Conservation (phyloP, 2,888 invertebrate species). For the Nomada goodeniana region DNA sequence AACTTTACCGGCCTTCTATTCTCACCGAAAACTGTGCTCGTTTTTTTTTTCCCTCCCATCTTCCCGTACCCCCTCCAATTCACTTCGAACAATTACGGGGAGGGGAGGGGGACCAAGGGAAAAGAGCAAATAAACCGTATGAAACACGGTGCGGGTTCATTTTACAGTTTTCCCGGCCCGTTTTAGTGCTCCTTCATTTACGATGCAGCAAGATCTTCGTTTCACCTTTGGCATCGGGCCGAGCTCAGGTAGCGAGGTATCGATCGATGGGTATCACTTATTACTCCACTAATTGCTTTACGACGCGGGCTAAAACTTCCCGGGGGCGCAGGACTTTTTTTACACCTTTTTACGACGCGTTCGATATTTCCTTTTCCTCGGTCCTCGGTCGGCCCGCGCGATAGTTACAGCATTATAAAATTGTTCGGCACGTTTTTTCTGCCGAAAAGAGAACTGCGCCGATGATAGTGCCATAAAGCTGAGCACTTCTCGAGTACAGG, state of each 20-base stretch:
- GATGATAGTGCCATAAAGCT: conserved; percentile 5
- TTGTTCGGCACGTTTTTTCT: conserved; percentile 6
- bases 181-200: conserved; percentile 35
- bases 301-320: conserved; percentile 1
- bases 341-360: conserved; percentile 37
- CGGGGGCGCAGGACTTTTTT: neutral
- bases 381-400: neutral
- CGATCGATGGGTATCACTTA: conserved; percentile 45
- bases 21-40: conserved; percentile 45
- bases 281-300: conserved; percentile 59
- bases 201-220: conserved; percentile 20
- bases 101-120: conserved; percentile 3
- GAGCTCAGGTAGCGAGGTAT: conserved; percentile 34
- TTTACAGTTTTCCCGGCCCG: conserved; percentile 40
- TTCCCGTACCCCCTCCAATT: conserved; percentile 43
- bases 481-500: neutral
- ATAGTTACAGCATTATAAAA: neutral
- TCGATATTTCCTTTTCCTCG: conserved; percentile 2
- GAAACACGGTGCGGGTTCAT: conserved; percentile 6
- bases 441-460: neutral
- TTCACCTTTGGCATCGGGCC: neutral
- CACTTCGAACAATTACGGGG: conserved; percentile 46
- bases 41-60: conserved; percentile 17
- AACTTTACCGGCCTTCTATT: conserved; percentile 63
- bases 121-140: conserved; percentile 16